phyloP scores from a whole-genome alignment of 2,113 vertebrate species.

The Gambusia holbrooki region DNA sequence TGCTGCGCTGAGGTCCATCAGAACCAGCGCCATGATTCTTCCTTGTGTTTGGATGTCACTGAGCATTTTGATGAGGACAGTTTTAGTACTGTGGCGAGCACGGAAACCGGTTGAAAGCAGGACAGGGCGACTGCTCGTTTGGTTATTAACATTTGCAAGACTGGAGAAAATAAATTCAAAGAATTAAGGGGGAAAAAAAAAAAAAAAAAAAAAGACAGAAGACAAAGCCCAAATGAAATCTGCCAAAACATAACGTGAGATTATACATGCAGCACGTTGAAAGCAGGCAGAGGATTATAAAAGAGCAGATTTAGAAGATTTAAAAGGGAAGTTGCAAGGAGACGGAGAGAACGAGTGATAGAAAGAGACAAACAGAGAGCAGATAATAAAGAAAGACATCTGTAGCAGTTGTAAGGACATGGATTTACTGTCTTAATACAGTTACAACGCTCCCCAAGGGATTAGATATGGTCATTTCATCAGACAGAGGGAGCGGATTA shows the following conservation, averaged over 20 bases:
- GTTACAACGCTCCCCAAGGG: conserved; percentile 72
- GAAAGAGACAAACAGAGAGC: conserved; percentile 60
- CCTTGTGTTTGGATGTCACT: no score
- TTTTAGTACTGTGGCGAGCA: not conserved
- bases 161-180: conserved; percentile 1
- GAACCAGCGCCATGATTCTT: no score
- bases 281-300: conserved; percentile 55
- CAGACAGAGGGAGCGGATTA: conserved; percentile 68
- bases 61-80: no score
- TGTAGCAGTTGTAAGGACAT: conserved; percentile 74
- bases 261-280: conserved; percentile 62
- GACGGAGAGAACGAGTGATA: conserved; percentile 32
- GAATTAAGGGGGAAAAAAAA: conserved; percentile 6
- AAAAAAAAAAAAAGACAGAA: conserved; percentile 21
- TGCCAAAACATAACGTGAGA: conserved; percentile 66
- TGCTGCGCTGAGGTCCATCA: no score
- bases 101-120: conserved; percentile 12
- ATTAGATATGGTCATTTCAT: conserved; percentile 81
- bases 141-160: not conserved
- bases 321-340: conserved; percentile 49
- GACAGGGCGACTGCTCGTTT: conserved; percentile 7
- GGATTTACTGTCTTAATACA: conserved; percentile 79
- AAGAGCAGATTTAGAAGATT: conserved; percentile 64
- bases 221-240: conserved; percentile 44
- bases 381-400: conserved; percentile 78